Base-by-base conservation (phyloP, 1,140 invertebrate species). In the Glossosoma conforme region DNA sequence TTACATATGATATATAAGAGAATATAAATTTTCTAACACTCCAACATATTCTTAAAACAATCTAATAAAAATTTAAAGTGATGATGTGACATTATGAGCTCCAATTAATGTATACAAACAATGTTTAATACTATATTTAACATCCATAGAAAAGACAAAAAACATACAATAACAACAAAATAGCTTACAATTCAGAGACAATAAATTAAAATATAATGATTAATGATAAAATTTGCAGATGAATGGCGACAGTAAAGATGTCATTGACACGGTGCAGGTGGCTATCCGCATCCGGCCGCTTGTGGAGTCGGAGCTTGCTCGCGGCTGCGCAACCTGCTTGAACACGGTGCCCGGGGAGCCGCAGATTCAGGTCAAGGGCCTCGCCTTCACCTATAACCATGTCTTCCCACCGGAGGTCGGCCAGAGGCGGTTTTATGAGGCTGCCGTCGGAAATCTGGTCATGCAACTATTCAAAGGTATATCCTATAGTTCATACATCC, bases 351-450 rank as follows among this genome's bases (percentile, higher is more conserved):
- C 71, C 3, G 75, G 76, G 11, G 66, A 80, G 37, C 79, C 80
- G 2, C 89, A 91, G 69, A 79, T 91, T 13, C 70, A 77, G n/a
- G 77, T 94, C 1, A 76, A 82, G 56, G 86, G 89, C 18, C 81
- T 87, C 59, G 72, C 81, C 0, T 97, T 93, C 60, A 93, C 91
- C 1, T 97, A 85, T 66, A 95, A 96, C 67, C 81, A 89, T 75
- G 89, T 93, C 0, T 90, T 93, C 61, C 75, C 81, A 44, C 72
- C 80, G 21, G 72, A 82, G 25, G 72, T 82, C 11, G 74, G 70
- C 1, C 92, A 97, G 64, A 74, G 82, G 19, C 72, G 82, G 21
- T 79, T 96, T 44, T 97, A 93, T 67, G 74, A 86, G 14, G 77
- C 70, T 3, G 86, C 88, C 56, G 83, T 96, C 2, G 78, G 84